A percentile compares a stretch with the other conserved stretches of the same genome.
Conservation (phyloP, 1,140 invertebrate species). For the Hypothenemus hampei region DNA sequence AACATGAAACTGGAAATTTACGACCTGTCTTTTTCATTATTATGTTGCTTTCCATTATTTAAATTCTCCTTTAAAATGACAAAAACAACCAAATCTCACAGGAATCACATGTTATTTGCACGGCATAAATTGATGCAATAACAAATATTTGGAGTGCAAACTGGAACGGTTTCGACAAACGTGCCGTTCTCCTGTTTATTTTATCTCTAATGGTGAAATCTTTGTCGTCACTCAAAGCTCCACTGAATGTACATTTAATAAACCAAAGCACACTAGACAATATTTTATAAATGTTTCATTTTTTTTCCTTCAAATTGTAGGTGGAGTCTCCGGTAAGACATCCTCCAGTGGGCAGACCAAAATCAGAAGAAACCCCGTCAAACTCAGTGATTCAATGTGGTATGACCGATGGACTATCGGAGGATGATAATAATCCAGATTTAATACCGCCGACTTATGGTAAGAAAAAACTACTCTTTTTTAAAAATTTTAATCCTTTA, state of each 20-base stretch:
- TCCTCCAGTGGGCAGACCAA: slow-evolving; percentile 35
- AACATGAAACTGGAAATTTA: too few relatives aligned
- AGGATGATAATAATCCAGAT: slow-evolving; percentile 45
- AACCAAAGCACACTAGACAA: too few relatives aligned
- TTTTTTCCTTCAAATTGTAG: too few relatives aligned
- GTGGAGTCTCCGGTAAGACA: slow-evolving; percentile 41
- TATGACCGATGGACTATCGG: slow-evolving; percentile 35
- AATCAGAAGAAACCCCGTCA: slow-evolving; percentile 35
- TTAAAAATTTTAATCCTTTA: not conserved
- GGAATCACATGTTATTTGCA: too few relatives aligned
- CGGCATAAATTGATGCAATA: too few relatives aligned
- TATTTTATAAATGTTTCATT: too few relatives aligned
- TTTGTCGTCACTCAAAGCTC: too few relatives aligned
- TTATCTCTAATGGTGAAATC: not conserved
- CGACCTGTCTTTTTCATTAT: too few relatives aligned
- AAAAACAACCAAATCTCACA: too few relatives aligned
- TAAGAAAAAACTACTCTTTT: slow-evolving; percentile 20
- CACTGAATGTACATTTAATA: too few relatives aligned
- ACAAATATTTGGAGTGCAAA: slow-evolving; percentile 2
- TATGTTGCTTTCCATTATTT: too few relatives aligned
- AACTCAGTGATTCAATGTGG: slow-evolving; percentile 35
- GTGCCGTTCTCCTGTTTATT: slow-evolving; percentile 2
- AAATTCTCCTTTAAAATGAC: too few relatives aligned
- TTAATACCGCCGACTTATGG: slow-evolving; percentile 43
- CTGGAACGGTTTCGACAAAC: slow-evolving; percentile 11